phyloP scores from a whole-genome alignment of 2,797 vertebrate genomes.

The Karalla daura region DNA sequence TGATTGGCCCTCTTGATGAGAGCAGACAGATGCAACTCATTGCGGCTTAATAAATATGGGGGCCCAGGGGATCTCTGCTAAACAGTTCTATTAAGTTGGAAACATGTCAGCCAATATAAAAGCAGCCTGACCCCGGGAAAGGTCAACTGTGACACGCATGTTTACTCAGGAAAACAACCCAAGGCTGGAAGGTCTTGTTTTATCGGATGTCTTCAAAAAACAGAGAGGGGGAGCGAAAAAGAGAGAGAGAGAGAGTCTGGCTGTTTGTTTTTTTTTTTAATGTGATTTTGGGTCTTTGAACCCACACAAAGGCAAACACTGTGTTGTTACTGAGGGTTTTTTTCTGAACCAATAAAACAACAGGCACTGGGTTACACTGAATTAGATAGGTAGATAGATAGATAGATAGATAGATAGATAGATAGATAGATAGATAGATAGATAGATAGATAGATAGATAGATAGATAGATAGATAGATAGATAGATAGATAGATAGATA shows the following conservation, averaged over 20 bases:
- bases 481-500: constrained; percentile 26
- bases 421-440: constrained; percentile 40
- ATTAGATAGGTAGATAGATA: neutral
- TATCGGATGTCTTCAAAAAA: constrained; percentile 80
- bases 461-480: constrained; percentile 35
- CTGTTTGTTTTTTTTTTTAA: constrained; percentile 71
- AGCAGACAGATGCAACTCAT: constrained; percentile 89
- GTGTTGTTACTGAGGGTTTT: constrained; percentile 58
- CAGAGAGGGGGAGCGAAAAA: neutral
- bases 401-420: constrained; percentile 35
- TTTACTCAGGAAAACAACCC: constrained; percentile 87
- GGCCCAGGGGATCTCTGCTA: constrained; percentile 84
- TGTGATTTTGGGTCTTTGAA: constrained; percentile 74
- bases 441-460: constrained; percentile 43
- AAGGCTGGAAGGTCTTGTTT: constrained; percentile 85
- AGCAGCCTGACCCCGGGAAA: constrained; percentile 86
- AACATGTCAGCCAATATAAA: constrained; percentile 92
- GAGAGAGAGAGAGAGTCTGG: constrained; percentile 25
- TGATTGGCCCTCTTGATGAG: constrained; percentile 83
- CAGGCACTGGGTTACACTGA: constrained; percentile 21
- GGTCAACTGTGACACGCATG: constrained; percentile 90
- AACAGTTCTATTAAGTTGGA: constrained; percentile 91
- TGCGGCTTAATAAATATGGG: constrained; percentile 88
- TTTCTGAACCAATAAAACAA: constrained; percentile 43
- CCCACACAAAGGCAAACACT: constrained; percentile 47